Percentiles rank a stretch among this genome's conserved stretches.
These are phyloP conservation scores for Mus spicilegus DNA, from an alignment of 2,113 vertebrate species.

Conservation along the genomic window DNA sequence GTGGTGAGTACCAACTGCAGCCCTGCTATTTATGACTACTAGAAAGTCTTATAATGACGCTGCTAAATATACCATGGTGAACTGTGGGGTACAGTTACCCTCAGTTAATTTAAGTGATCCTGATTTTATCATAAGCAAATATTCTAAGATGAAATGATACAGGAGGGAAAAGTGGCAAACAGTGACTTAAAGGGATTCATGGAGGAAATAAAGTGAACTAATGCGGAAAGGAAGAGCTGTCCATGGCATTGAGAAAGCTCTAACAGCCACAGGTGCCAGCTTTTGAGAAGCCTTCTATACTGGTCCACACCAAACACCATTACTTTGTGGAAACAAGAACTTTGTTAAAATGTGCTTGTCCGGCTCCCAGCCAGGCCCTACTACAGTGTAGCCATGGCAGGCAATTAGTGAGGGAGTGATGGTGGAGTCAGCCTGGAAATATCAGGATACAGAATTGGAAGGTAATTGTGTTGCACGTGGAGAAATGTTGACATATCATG, in stretches of 20 bases:
- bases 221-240: not conserved
- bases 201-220: not conserved
- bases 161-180: not conserved
- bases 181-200: not conserved
- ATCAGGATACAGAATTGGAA: not conserved
- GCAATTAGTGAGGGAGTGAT: not conserved
- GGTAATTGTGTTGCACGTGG: not conserved
- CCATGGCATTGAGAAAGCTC: not conserved
- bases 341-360: not conserved
- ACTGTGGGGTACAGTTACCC: not conserved
- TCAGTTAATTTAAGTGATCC: not conserved
- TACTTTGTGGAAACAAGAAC: not conserved
- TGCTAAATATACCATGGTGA: not conserved
- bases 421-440: not conserved
- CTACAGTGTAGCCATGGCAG: not conserved
- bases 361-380: not conserved
- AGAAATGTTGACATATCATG: not conserved
- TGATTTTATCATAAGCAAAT: slow-evolving; percentile 38
- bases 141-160: not conserved
- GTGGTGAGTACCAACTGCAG: not conserved
- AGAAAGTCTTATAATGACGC: not conserved
- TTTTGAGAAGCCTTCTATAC: not conserved
- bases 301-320: not conserved
- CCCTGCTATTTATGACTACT: not conserved
- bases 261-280: not conserved